Evolutionary conservation across 2,888 invertebrate species (phyloP), one percentile per base, ranked within the genome.

Genomic region (Lasioglossum oenotherae): DNA sequence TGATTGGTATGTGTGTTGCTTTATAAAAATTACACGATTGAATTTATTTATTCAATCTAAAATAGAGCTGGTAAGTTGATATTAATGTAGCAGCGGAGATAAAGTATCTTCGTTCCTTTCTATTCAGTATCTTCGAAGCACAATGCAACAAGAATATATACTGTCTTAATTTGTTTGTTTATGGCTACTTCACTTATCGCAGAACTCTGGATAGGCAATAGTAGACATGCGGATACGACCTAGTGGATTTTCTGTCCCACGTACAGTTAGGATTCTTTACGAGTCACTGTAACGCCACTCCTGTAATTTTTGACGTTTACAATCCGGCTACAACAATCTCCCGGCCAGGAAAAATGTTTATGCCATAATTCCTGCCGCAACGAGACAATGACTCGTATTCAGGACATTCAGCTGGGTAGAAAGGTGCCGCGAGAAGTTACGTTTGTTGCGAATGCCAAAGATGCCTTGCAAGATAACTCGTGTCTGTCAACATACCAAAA

Each of bases 371-470:
- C 64, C 74, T 35, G 75, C 67, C 67, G 75, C 81, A 69, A 73
- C 74, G 46, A 81, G 86, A 86, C 86, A 86, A 86, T 89, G 90
- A 81, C 80, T 90, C 82, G 80, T 90, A 83, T 81, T 79, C 78
- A 80, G 82, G 81, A 81, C 90, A 77, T 82, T 81, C 78, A 69
- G 72, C 78, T 41, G 46, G 77, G 69, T 80, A 80, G 83, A 87
- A 83, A 89, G 85, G 81, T 76, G 79, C 49, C 82, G 83, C 49
- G 86, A 73, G 79, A 85, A 64, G 64, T 79, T 46, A 35, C 72
- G 57, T 44, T 75, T 38, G n/a, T 74, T 57, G 72, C 75, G 75
- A 57, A 60, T 67, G 57, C n/a, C 73, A 35, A 73, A 38, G 67
- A 67, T 75, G 38, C 57, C 57, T 84, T 64, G 12, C 46, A n/a